phyloP scores from a whole-genome alignment of 2,113 vertebrate genomes.

The Odocoileus hemionus region DNA sequence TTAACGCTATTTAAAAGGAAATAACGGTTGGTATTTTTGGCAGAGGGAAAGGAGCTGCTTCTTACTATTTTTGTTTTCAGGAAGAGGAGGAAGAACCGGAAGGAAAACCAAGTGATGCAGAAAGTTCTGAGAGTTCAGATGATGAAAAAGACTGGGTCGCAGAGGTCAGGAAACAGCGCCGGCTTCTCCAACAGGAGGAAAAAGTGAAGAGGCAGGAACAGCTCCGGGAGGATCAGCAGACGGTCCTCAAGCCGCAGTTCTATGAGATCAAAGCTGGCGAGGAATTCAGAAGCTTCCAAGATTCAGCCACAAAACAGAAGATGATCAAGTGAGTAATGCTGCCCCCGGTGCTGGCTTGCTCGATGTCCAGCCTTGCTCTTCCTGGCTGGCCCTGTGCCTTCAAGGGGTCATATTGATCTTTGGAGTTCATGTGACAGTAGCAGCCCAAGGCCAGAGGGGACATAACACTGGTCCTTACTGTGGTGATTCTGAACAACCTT shows the following conservation, averaged over 20 bases:
- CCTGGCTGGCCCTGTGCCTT: not conserved
- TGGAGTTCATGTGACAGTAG: no score
- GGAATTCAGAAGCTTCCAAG: constrained; percentile 95
- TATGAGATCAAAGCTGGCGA: constrained; percentile 97
- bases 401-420: not conserved
- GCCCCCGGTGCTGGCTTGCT: not conserved
- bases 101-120: constrained; percentile 94
- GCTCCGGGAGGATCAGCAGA: constrained; percentile 87
- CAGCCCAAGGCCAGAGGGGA: not conserved
- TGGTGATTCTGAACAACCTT: no score
- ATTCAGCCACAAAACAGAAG: constrained; percentile 89
- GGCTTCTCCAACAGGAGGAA: constrained; percentile 88
- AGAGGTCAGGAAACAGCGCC: constrained; percentile 95
- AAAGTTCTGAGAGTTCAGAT: constrained; percentile 93
- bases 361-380: not conserved
- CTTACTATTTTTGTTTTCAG: constrained; percentile 79
- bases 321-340: constrained; percentile 89
- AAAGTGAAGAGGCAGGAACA: constrained; percentile 83
- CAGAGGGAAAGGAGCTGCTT: not conserved
- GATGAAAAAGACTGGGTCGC: constrained; percentile 98
- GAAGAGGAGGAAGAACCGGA: constrained; percentile 92
- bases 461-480: not conserved
- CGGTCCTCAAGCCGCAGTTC: constrained; percentile 91
- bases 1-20: constrained; percentile 24
- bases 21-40: not conserved